Conservation (phyloP, 2,888 invertebrate species). For the Erebia epiphron region DNA sequence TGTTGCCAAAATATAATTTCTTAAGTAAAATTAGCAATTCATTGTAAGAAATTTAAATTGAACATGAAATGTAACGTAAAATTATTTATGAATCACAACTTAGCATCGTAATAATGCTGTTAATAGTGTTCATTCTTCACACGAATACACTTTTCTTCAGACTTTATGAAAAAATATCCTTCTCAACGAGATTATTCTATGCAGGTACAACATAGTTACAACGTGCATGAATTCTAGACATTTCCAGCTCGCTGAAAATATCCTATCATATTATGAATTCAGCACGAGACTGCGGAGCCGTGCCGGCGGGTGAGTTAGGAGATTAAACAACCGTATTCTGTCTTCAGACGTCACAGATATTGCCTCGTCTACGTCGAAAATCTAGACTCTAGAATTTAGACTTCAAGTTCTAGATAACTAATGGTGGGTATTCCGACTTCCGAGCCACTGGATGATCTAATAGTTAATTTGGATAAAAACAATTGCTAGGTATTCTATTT, state of each 20-base stretch:
- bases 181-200: background rate
- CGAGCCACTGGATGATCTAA: too few relatives aligned
- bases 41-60: too few relatives aligned
- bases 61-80: too few relatives aligned
- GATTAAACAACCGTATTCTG: constrained; percentile 37
- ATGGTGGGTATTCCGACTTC: constrained; percentile 7
- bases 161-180: too few relatives aligned
- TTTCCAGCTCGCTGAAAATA: constrained; percentile 13
- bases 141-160: too few relatives aligned
- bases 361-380: constrained; percentile 16
- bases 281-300: constrained; percentile 12
- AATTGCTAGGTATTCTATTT: too few relatives aligned
- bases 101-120: too few relatives aligned
- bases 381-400: constrained; percentile 14
- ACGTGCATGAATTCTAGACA: constrained; percentile 9
- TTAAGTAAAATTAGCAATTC: too few relatives aligned
- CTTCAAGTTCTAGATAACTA: background rate
- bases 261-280: constrained; percentile 21
- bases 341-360: constrained; percentile 22
- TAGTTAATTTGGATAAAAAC: too few relatives aligned
- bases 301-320: constrained; percentile 28
- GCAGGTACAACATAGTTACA: constrained; percentile 8
- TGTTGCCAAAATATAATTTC: too few relatives aligned
- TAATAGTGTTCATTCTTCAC: too few relatives aligned
- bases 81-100: too few relatives aligned